phyloP scores from a whole-genome alignment of 2,113 vertebrate species.

The Mirounga angustirostris region DNA sequence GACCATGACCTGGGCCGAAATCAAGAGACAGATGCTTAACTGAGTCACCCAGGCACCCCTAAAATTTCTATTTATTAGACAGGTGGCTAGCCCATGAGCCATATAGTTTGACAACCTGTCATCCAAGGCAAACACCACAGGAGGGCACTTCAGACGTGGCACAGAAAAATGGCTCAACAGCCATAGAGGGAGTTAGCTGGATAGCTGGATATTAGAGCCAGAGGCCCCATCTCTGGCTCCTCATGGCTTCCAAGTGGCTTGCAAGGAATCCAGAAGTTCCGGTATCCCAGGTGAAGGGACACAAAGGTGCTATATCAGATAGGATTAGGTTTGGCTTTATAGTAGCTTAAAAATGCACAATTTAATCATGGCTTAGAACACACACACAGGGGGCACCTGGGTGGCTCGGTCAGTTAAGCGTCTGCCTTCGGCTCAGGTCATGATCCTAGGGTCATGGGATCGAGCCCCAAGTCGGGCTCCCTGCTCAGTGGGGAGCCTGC shows the following conservation, averaged over 20 bases:
- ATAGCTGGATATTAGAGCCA: background rate
- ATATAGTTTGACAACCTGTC: background rate
- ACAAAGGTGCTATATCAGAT: background rate
- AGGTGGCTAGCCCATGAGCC: background rate
- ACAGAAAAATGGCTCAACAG: background rate
- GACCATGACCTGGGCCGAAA: background rate
- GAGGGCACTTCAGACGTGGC: background rate
- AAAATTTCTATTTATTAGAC: background rate
- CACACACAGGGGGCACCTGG: background rate
- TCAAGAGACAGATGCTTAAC: background rate
- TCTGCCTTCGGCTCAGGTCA: no score
- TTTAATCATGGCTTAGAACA: background rate
- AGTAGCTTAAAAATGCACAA: background rate
- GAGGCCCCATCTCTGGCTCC: background rate
- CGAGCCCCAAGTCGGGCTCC: no score
- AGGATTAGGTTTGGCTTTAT: background rate
- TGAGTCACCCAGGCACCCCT: background rate
- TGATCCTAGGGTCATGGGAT: no score
- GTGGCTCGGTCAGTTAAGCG: no score
- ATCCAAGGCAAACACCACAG: background rate
- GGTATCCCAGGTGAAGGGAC: background rate
- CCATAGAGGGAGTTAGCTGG: background rate
- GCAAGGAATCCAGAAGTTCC: background rate
- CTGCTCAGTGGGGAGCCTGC: background rate
- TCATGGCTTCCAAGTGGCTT: background rate